Evolutionary conservation across 2,113 vertebrate species (phyloP).

Genomic region (Malurus cyaneus): DNA sequence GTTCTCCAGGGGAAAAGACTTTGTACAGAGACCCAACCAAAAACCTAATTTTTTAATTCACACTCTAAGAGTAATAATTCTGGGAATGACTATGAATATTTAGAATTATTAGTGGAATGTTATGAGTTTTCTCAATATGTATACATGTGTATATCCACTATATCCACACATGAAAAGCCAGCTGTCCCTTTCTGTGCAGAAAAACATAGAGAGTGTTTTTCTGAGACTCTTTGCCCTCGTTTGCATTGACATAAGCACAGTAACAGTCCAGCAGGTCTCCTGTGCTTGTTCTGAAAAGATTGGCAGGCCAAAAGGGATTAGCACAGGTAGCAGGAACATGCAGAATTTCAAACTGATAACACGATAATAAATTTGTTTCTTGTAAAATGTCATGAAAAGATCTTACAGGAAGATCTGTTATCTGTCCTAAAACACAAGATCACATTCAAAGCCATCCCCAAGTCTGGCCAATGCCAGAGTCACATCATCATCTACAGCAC

Average conservation of each 20-base stretch:
- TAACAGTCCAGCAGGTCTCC: not conserved
- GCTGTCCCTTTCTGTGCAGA: not conserved
- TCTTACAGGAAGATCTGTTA: not conserved
- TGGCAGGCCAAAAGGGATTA: not conserved
- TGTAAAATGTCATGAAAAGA: not conserved
- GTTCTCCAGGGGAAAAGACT: not conserved
- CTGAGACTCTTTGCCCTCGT: not conserved
- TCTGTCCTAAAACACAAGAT: not conserved
- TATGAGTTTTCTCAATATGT: not conserved
- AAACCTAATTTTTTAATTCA: not conserved
- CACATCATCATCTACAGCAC: not conserved
- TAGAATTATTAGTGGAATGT: not conserved
- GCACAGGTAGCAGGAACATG: not conserved
- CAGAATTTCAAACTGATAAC: not conserved
- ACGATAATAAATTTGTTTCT: not conserved
- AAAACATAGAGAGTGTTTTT: not conserved
- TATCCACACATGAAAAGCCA: not conserved
- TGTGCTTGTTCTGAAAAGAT: not conserved
- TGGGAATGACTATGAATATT: not conserved
- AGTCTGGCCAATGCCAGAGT: not conserved
- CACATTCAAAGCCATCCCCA: not conserved
- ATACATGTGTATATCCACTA: not conserved
- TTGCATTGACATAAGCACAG: not conserved
- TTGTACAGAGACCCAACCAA: not conserved
- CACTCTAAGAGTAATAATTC: not conserved